Conservation (phyloP, 1,140 invertebrate species). For the Brachystomella parvula region DNA sequence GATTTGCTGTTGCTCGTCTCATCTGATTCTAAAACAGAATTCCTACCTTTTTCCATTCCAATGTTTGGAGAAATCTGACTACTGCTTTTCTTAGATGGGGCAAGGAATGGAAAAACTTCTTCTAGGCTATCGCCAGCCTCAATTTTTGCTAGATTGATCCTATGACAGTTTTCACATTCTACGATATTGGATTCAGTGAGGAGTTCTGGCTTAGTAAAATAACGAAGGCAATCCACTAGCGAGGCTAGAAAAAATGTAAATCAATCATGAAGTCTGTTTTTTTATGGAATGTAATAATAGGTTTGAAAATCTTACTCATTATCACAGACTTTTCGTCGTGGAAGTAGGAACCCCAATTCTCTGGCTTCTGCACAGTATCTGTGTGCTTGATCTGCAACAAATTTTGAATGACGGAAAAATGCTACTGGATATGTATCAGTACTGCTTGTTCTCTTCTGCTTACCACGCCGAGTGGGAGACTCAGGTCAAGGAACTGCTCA, state of each 20-base stretch:
- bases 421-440: too few relatives aligned
- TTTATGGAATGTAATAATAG: too few relatives aligned
- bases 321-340: constrained; percentile 23
- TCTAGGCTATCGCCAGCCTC: constrained; percentile 22
- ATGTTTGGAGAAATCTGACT: background rate
- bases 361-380: background rate
- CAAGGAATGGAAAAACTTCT: constrained; percentile 26
- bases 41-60: constrained; percentile 16
- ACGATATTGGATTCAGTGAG: constrained; percentile 30
- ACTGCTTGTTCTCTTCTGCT: constrained; percentile 15
- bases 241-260: constrained; percentile 15
- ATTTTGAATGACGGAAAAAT: background rate
- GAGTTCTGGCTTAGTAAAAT: constrained; percentile 26
- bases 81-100: background rate
- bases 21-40: constrained; percentile 28
- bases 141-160: constrained; percentile 27
- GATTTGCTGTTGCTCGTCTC: constrained; percentile 1
- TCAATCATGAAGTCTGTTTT: too few relatives aligned
- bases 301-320: constrained; percentile 23
- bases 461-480: constrained; percentile 64
- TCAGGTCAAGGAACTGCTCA: constrained; percentile 90
- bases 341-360: constrained; percentile 10
- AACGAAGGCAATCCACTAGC: constrained; percentile 24
- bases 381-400: background rate
- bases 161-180: constrained; percentile 35